Evolutionary conservation across 2,797 vertebrate species (phyloP), one percentile per base, ranked within the genome.

Genomic region (Anas flavirostris): DNA sequence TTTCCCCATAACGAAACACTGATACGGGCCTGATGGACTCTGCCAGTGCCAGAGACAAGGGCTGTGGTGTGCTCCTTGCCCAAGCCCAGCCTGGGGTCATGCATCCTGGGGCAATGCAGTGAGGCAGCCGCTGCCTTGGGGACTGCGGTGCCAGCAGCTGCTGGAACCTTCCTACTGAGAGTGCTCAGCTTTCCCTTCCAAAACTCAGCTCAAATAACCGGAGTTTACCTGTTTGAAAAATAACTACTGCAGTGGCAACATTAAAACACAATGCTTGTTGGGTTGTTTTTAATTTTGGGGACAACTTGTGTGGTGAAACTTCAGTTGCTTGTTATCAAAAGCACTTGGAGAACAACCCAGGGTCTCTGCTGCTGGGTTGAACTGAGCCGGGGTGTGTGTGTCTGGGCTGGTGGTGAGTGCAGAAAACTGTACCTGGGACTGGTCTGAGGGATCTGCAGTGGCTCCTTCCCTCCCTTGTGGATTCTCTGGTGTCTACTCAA

Each of bases 11-110:
- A 18, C 3, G 33, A 78, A 67, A 41, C 16, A 33, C 25, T n/a
- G 37, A 3, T 0, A 0, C 31, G 25, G 59, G 12, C 2, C 41
- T 18, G n/a, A 16, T 12, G 25, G 62, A 7, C 31, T 33, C 22
- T 21, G 13, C 28, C 7, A 12, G 50, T 56, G 63, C 35, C 70
- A 56, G 62, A 63, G 10, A 21, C 1, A 6, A 50, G 58, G 70
- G 53, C 52, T 72, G 39, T 1, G 9, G 2, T 0, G 2, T 41
- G 35, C n/a, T 60, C 26, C 39, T 13, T 67, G 48, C 50, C 33
- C 77, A 33, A n/a, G 50, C 23, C 48, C 9, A 1, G 16, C 7
- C 5, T 13, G 62, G 17, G 6, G 14, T 0, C 2, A 4, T 9
- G 25, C 33, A 68, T 22, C 70, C 56, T 50, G 48, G 64, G 44